Evolutionary conservation across 2,888 invertebrate genomes (phyloP), one percentile per base, ranked within the genome.

Genomic region (Himalopsyche anomala): DNA sequence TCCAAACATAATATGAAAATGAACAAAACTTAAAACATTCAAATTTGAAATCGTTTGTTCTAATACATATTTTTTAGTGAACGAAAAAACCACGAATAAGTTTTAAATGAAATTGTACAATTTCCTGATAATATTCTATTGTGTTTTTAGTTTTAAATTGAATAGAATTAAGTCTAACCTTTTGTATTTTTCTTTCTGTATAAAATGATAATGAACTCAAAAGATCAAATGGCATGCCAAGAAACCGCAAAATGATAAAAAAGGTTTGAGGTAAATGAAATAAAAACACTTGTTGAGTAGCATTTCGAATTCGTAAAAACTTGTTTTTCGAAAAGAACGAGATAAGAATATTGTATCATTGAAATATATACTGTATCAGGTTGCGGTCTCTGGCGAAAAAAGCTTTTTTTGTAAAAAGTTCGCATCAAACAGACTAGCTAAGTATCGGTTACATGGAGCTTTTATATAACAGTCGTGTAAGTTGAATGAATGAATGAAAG

Each of bases 271-370:
- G 9, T 19, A 19, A 62, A 62, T 62, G 62, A 28, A 19, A 28
- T 19, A n/a, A 62, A 19, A 62, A 62, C 62, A 62, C 62, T 62
- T 62, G 62, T 62, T 62, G 62, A 62, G 19, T 62, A 8, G 28
- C 19, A 19, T 62, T 62, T 62, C 62, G 62, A 62, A 62, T 62
- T 62, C 28, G 28, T 51, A 62, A 62, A 62, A 62, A 62, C 62
- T 62, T 19, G 62, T 62, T 62, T 28, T 62, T 62, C 62, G 28
- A n/a, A 62, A 19, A 19, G 62, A 62, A 62, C 62, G 62, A 62
- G 19, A 15, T 6, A 62, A 62, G 9, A 62, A 62, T 62, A 62
- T 8, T 62, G 62, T 62, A 62, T 4, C 19, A 62, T n/a, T 62
- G 28, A 19, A 19, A 28, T 56, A 19, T 62, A 51, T 62, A 62